Base-by-base conservation (phyloP, 2,797 vertebrate species). In the Acridotheres tristis region DNA sequence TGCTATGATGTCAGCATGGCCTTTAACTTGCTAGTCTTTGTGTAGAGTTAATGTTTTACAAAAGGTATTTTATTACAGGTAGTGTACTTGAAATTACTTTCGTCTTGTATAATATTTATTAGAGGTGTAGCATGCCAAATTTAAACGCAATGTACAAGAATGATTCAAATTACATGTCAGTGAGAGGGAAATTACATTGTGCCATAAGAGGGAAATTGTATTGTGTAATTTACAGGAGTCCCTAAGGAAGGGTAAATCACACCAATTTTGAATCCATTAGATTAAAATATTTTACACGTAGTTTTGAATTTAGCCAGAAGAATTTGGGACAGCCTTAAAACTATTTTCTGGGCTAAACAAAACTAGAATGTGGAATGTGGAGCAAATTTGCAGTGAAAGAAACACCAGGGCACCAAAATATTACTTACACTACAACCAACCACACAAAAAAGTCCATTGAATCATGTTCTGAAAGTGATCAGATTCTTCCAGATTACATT, bases 1-100 rank as follows among this genome's bases (percentile, higher is more conserved):
- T 98, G 98, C 97, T 99, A 98, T 94, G 82, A 51, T 89, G 48
- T 50, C 34, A 82, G 27, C 23, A 14, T 36, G 45, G 16, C 36
- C 57, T 95, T 74, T 75, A 40, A 45, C 22, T 82, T 83, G 72
- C 78, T 96, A 90, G 88, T 63, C 53, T 53, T 8, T 63, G 25
- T 92, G 83, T 71, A 83, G 88, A 68, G n/a, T 54, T n/a, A 38
- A 26, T 80, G 61, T 43, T 88, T 73, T 77, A 53, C 17, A 40
- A 59, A 76, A 76, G 7, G 11, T 47, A 34, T 58, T 72, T 94
- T 95, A 82, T 91, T 91, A 36, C 48, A 34, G 57, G 10, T 65
- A 73, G 55, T 45, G 9, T 78, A 72, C 27, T 77, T 81, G 50
- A 59, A 74, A 66, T 89, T 78, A 51, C 34, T 89, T 48, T 62